Percentiles rank a stretch among this genome's conserved stretches.
Conservation (phyloP, 1,140 invertebrate species). For the Harlomillsia oculata region DNA sequence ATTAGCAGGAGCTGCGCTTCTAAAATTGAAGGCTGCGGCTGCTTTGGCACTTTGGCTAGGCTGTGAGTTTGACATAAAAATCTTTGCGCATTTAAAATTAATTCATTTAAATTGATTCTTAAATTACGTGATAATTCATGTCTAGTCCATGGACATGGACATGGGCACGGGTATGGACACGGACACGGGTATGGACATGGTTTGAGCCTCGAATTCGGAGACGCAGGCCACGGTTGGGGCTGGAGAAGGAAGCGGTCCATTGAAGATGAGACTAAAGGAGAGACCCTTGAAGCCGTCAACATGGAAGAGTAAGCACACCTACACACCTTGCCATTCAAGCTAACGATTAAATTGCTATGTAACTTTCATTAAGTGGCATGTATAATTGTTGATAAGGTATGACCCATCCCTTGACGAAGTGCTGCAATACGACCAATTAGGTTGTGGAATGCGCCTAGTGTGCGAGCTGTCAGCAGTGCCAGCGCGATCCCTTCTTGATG, state of each 20-base stretch:
- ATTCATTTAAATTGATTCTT: background rate
- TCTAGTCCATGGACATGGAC: background rate
- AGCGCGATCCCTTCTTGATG: constrained; percentile 22
- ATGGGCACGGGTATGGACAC: background rate
- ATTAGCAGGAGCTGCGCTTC: constrained; percentile 28
- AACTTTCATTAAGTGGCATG: too few relatives aligned
- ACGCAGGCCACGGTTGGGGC: constrained; percentile 1
- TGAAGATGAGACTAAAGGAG: constrained; percentile 16
- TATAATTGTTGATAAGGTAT: too few relatives aligned
- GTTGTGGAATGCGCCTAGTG: constrained; percentile 37
- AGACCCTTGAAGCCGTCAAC: constrained; percentile 9
- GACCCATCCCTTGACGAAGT: constrained; percentile 34
- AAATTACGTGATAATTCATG: background rate
- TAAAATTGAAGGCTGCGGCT: constrained; percentile 34
- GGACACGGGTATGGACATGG: too few relatives aligned
- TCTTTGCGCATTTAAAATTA: too few relatives aligned
- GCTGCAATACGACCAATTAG: constrained; percentile 33
- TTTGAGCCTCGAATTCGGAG: constrained; percentile 1
- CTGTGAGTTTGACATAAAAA: too few relatives aligned
- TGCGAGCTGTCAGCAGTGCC: constrained; percentile 37
- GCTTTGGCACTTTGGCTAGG: constrained; percentile 24
- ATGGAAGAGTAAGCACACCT: too few relatives aligned
- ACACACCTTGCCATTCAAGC: background rate
- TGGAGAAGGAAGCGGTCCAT: background rate
- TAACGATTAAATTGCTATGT: background rate